Percentiles rank a stretch among this genome's conserved stretches.
Evolutionary conservation across 2,113 vertebrate genomes (phyloP).

Genomic region (Oreamnos americanus): DNA sequence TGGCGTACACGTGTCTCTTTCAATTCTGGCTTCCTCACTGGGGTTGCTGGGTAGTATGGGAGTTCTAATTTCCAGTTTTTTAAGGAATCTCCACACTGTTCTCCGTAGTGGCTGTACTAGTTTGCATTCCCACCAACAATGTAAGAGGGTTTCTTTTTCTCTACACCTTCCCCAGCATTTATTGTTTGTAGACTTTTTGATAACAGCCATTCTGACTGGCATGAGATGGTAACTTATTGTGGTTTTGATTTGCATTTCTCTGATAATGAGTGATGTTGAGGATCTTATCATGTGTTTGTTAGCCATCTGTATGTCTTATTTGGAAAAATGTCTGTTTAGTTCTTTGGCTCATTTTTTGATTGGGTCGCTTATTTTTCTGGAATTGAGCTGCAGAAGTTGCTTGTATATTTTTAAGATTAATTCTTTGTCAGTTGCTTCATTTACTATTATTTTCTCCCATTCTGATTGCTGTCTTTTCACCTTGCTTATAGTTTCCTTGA

Average conservation of each 20-base stretch:
- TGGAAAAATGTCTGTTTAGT: background rate
- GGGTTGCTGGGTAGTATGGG: background rate
- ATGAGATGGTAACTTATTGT: background rate
- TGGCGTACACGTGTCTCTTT: background rate
- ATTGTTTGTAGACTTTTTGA: background rate
- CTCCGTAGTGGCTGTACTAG: background rate
- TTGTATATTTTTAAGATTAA: background rate
- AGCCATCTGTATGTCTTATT: background rate
- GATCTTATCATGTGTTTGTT: background rate
- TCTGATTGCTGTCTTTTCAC: background rate
- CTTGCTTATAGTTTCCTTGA: background rate
- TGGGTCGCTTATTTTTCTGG: background rate
- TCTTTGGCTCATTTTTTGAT: background rate
- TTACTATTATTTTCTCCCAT: background rate
- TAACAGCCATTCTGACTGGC: background rate
- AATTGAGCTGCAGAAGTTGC: background rate
- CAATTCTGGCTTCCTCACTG: background rate
- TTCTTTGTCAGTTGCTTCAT: background rate
- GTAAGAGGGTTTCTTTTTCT: background rate
- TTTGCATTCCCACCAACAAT: background rate
- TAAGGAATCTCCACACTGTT: background rate
- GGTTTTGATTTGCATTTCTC: background rate
- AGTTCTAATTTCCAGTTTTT: background rate
- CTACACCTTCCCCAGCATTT: background rate
- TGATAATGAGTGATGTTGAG: background rate